Evolutionary conservation across 2,888 invertebrate genomes (phyloP).

Genomic region (Trachelus iudaicus): DNA sequence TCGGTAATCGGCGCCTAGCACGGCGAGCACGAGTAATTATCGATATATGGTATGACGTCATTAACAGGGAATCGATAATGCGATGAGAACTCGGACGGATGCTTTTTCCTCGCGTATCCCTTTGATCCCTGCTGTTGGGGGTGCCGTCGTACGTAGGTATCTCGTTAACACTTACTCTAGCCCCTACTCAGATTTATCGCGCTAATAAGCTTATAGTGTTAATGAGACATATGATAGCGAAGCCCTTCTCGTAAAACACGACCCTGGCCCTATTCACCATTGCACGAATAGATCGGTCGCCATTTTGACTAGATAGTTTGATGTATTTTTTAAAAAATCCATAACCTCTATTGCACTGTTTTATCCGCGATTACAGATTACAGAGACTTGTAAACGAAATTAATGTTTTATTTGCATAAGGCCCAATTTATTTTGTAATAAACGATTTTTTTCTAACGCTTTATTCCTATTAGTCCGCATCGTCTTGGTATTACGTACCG

Average conservation of each 20-base stretch:
- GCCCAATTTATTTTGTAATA: neutral
- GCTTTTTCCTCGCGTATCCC: neutral
- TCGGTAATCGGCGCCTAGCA: neutral
- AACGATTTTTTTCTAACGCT: neutral
- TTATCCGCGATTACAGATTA: no score
- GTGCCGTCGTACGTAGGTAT: neutral
- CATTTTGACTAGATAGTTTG: neutral
- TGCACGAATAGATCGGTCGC: constrained; percentile 3
- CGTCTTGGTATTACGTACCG: neutral
- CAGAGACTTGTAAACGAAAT: neutral
- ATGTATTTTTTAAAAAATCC: neutral
- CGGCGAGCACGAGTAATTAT: neutral
- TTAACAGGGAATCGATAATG: neutral
- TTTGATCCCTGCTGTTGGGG: neutral
- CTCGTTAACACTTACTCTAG: neutral
- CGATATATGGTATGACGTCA: neutral
- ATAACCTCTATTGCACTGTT: neutral
- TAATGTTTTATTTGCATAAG: neutral
- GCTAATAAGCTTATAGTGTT: constrained; percentile 39
- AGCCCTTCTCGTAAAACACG: constrained; percentile 36
- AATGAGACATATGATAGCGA: constrained; percentile 41
- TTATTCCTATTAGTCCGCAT: constrained; percentile 9
- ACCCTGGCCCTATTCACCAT: constrained; percentile 42
- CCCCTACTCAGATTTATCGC: constrained; percentile 16
- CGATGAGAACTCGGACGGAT: neutral